These are phyloP conservation scores for Epirrhoe alternata DNA, from an alignment of 2,888 invertebrate genomes.

Conservation along the genomic window DNA sequence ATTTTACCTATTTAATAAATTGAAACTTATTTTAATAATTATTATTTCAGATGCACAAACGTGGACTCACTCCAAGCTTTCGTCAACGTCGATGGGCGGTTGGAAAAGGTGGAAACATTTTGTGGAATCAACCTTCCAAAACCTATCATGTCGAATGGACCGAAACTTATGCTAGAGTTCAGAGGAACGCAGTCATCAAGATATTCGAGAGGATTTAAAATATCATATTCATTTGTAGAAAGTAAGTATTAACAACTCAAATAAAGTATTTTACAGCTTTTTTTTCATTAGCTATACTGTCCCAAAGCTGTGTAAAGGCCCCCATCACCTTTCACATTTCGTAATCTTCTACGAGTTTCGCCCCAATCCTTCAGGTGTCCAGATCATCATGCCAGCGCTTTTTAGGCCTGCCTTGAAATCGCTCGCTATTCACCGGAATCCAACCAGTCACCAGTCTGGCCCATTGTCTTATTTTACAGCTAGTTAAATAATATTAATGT, in stretches of 20 bases:
- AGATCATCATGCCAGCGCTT: no score
- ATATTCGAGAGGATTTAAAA: constrained; percentile 93
- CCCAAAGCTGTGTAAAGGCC: no score
- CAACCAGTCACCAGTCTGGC: no score
- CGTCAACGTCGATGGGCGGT: constrained; percentile 92
- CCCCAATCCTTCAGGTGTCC: no score
- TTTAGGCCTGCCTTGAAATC: no score
- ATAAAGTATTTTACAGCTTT: constrained; percentile 88
- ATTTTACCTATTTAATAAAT: no score
- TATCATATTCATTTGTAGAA: constrained; percentile 94
- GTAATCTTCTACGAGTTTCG: no score
- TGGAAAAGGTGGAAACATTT: constrained; percentile 94
- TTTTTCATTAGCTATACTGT: constrained; percentile 19
- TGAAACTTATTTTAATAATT: no score
- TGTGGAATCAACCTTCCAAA: constrained; percentile 94
- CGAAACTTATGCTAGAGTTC: constrained; percentile 94
- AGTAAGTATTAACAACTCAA: constrained; percentile 86
- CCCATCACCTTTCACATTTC: no score
- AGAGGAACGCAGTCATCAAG: constrained; percentile 91
- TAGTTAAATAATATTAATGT: no score
- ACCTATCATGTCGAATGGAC: constrained; percentile 97
- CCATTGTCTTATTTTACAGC: no score
- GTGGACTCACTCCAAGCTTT: constrained; percentile 93
- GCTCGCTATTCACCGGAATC: no score
- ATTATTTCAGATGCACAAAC: constrained; percentile 88